Percentiles rank a stretch among this genome's conserved stretches.
Conservation (phyloP, 2,113 vertebrate species). For the Chloroceryle aenea region DNA sequence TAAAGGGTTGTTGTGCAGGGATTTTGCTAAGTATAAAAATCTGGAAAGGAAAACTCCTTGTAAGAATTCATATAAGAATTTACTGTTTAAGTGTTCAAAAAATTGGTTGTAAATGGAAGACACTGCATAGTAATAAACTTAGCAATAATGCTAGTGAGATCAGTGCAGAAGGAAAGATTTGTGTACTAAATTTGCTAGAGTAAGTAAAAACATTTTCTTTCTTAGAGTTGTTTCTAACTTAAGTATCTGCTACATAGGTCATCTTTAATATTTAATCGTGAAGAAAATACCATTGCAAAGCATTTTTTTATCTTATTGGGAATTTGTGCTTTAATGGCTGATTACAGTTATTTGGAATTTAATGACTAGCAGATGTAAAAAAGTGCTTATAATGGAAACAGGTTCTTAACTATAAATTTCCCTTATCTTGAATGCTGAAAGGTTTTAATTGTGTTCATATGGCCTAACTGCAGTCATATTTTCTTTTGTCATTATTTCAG, state of each 20-base stretch:
- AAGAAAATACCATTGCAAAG: not conserved
- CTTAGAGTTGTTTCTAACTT: not conserved
- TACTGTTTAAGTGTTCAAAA: not conserved
- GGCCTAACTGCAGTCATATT: not conserved
- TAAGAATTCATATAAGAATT: not conserved
- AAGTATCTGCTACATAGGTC: not conserved
- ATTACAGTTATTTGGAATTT: not conserved
- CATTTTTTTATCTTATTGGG: not conserved
- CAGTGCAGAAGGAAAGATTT: not conserved
- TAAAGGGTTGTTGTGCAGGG: not conserved
- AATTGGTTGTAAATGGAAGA: not conserved
- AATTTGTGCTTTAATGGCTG: not conserved
- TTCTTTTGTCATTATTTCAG: not conserved
- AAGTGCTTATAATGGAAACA: not conserved
- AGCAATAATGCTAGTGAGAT: not conserved
- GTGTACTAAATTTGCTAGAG: not conserved
- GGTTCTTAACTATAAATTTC: not conserved
- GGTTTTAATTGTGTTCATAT: conserved; percentile 2
- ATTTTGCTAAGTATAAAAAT: conserved; percentile 3
- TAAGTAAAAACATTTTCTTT: conserved; percentile 4
- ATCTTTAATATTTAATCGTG: not conserved
- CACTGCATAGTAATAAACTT: not conserved
- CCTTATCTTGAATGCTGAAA: not conserved
- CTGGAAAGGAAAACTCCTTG: not conserved
- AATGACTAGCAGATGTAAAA: conserved; percentile 14